A percentile compares a stretch with the other conserved stretches of the same genome.
phyloP scores from a whole-genome alignment of 2,797 vertebrate species.

The Lagocephalus sceleratus region DNA sequence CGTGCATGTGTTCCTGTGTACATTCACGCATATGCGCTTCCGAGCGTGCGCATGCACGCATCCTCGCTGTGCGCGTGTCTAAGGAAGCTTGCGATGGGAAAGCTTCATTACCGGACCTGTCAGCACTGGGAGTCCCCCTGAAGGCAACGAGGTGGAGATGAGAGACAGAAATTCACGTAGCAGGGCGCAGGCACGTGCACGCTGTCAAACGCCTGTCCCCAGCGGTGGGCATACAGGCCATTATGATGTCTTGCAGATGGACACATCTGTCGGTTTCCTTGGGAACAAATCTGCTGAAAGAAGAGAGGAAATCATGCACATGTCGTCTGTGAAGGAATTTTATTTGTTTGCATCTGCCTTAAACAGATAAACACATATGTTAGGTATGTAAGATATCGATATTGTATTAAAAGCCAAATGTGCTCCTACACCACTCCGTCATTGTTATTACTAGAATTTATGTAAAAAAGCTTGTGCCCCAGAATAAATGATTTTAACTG shows the following conservation, averaged over 20 bases:
- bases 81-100: constrained; percentile 57
- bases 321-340: constrained; percentile 34
- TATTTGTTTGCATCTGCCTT: constrained; percentile 55
- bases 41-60: constrained; percentile 8
- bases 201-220: constrained; percentile 68
- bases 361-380: no score
- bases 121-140: constrained; percentile 59
- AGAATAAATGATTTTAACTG: constrained; percentile 22
- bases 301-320: constrained; percentile 36
- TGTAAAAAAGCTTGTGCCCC: constrained; percentile 22
- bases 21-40: constrained; percentile 18
- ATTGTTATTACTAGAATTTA: constrained; percentile 34
- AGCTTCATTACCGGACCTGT: constrained; percentile 74
- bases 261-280: constrained; percentile 67
- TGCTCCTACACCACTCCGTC: constrained; percentile 33
- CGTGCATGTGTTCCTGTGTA: constrained; percentile 16
- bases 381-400: no score
- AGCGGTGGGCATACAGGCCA: constrained; percentile 50
- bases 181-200: constrained; percentile 39
- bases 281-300: constrained; percentile 56
- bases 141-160: constrained; percentile 67
- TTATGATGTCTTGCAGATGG: constrained; percentile 72
- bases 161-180: constrained; percentile 56
- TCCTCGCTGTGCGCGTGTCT: constrained; percentile 5
- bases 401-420: constrained; percentile 33